These are phyloP conservation scores for Pristionchus exspectatus DNA, from an alignment of 2,888 invertebrate species.

Conservation along the genomic window DNA sequence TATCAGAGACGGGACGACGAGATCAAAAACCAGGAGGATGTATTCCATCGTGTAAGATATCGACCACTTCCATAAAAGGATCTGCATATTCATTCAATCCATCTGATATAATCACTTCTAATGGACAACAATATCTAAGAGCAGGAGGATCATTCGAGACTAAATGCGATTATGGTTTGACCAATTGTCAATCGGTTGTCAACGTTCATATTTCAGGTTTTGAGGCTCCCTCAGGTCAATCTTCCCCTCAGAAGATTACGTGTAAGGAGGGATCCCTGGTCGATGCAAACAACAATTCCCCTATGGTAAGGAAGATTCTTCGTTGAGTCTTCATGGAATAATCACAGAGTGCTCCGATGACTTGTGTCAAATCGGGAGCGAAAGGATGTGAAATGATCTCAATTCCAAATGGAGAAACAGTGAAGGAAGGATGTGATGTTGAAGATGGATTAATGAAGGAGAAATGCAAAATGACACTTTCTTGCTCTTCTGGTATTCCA, in stretches of 20 bases:
- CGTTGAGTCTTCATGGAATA: neutral
- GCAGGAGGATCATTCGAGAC: slow-evolving; percentile 6
- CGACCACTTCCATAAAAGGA: neutral
- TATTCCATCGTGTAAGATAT: slow-evolving; percentile 32
- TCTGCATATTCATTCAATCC: neutral
- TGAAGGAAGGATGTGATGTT: slow-evolving; percentile 18
- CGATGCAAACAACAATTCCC: neutral
- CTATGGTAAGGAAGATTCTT: neutral
- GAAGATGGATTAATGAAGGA: slow-evolving; percentile 35
- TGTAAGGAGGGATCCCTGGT: slow-evolving; percentile 24
- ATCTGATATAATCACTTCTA: neutral
- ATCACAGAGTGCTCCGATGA: slow-evolving; percentile 40
- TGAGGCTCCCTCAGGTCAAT: slow-evolving; percentile 17
- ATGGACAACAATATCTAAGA: slow-evolving; percentile 25
- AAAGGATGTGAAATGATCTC: slow-evolving; percentile 31
- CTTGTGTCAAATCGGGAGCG: slow-evolving; percentile 41
- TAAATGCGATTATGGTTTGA: neutral
- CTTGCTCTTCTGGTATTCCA: neutral
- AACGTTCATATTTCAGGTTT: neutral
- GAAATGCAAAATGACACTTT: slow-evolving; percentile 27
- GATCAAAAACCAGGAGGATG: slow-evolving; percentile 47
- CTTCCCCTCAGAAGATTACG: slow-evolving; percentile 19
- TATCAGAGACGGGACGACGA: slow-evolving; percentile 33
- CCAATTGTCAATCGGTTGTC: neutral
- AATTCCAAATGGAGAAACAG: slow-evolving; percentile 13